Base-by-base conservation (phyloP, 2,888 invertebrate genomes). In the Mechanitis messenoides region DNA sequence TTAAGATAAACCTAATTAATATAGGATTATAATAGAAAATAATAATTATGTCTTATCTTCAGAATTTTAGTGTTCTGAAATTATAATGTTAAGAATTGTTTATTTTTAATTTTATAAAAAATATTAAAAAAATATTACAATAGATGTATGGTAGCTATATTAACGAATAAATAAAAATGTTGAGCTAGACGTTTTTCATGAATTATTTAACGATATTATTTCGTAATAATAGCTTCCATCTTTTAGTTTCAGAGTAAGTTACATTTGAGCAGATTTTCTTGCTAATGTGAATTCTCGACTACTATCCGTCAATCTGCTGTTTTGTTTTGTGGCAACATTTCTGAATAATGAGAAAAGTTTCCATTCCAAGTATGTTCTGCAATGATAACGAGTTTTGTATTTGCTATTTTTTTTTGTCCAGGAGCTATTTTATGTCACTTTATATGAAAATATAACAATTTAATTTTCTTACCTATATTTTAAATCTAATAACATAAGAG, bases 261-360 rank as follows among this genome's bases (percentile, higher is more conserved):
- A 59, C 60, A 47, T 66, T 69, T 66, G 61, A 66, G 62, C 66
- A 63, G 59, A 68, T 68, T 65, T 66, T 57, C 63, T 64, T 58
- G 64, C 64, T 68, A 68, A 68, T 64, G 63, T 61, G 62, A 61
- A 63, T 64, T 61, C 60, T 58, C 65, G 60, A 59, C 53, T 58
- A 56, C 59, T 68, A 66, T 66, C 63, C 59, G 66, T 66, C 70
- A 67, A 59, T 56, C 58, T 59, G 62, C 66, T 66, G 67, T 70
- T 70, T 71, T 71, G 69, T 69, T 67, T 50, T 50, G 50, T 57
- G 58, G 55, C 64, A 64, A 66, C 66, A 69, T 67, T 62, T 66
- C 60, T 71, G 70, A 71, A 67, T 69, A 69, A 71, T 69, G 67
- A 59, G 68, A 63, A 68, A 71, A 71, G 65, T 71, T 71, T 66